These are phyloP conservation scores for Acanthurus lineatus DNA, from an alignment of 2,797 vertebrate genomes.

Conservation along the genomic window DNA sequence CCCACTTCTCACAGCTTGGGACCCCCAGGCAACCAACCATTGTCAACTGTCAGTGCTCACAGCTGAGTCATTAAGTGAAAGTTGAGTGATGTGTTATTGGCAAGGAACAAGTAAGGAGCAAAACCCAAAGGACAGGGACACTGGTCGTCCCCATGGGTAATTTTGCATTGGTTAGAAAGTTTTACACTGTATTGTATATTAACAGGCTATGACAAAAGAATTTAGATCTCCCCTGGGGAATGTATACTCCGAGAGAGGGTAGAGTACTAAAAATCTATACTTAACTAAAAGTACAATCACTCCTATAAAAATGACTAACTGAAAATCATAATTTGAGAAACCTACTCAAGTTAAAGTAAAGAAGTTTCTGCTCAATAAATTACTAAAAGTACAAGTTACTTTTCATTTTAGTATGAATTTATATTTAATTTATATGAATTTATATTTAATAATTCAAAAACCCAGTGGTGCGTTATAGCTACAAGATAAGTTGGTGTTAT, in stretches of 20 bases:
- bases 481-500: no score
- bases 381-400: no score
- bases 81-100: constrained; percentile 71
- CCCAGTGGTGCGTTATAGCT: no score
- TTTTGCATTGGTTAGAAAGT: constrained; percentile 40
- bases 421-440: no score
- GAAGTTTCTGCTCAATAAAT: no score
- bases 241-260: background rate
- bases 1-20: constrained; percentile 56
- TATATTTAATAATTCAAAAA: no score
- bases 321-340: no score
- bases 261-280: no score
- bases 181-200: constrained; percentile 21
- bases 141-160: constrained; percentile 36
- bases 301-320: no score
- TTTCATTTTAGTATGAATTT: no score
- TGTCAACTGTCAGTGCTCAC: constrained; percentile 74
- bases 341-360: no score
- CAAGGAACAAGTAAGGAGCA: constrained; percentile 73
- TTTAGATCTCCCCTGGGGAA: constrained; percentile 13
- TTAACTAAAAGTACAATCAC: no score
- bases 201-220: constrained; percentile 28
- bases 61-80: constrained; percentile 78
- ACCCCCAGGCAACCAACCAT: constrained; percentile 65
- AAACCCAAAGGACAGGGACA: constrained; percentile 57